phyloP scores from a whole-genome alignment of 2,888 invertebrate species.

The Ichneumon xanthorius region DNA sequence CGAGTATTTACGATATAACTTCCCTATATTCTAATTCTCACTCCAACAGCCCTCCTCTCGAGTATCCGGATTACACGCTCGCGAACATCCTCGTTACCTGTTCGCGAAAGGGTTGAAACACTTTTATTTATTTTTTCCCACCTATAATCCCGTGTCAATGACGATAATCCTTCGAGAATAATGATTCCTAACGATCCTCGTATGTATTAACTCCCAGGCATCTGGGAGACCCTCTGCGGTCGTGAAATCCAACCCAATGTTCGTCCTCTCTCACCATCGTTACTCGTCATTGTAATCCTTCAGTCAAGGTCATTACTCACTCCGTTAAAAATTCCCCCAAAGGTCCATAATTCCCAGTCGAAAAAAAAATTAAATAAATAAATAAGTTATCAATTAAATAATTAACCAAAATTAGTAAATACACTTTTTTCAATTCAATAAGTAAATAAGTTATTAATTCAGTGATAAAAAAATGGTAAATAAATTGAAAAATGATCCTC shows the following conservation, averaged over 20 bases:
- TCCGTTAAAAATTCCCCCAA: neutral
- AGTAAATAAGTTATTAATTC: neutral
- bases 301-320: conserved; percentile 12
- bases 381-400: too few species aligned
- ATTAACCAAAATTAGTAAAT: too few species aligned
- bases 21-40: conserved; percentile 14
- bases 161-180: conserved; percentile 20
- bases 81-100: neutral
- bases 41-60: neutral
- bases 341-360: neutral
- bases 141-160: conserved; percentile 3
- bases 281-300: conserved; percentile 13
- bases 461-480: neutral
- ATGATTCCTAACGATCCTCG: conserved; percentile 13
- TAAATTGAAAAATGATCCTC: conserved; percentile 1
- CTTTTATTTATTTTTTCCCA: neutral
- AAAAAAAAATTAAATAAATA: neutral
- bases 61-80: conserved; percentile 3
- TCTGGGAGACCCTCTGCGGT: conserved; percentile 9
- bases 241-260: conserved; percentile 17
- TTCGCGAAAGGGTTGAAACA: conserved; percentile 17
- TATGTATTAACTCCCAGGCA: conserved; percentile 2
- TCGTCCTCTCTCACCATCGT: neutral
- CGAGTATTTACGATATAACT: neutral
- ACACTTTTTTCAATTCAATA: too few species aligned